Conservation (phyloP, 2,113 vertebrate genomes). For the Neotragus moschatus region DNA sequence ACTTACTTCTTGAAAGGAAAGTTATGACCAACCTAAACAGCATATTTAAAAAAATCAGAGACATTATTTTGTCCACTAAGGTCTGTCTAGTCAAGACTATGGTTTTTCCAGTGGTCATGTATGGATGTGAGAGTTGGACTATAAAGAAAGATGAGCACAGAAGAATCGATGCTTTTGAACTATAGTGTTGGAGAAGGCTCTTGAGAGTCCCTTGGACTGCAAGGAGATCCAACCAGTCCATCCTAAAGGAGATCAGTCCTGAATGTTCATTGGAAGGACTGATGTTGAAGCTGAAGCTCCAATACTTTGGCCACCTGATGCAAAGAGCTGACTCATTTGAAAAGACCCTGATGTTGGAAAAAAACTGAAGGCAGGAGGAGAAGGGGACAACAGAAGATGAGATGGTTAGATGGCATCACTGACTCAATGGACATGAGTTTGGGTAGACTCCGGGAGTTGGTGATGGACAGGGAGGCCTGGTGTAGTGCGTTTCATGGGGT, state of each 20-base stretch:
- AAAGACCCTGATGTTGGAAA: neutral
- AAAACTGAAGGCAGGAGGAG: neutral
- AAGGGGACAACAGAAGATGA: neutral
- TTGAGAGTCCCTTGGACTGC: neutral
- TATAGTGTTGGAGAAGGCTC: neutral
- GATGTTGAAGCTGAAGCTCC: neutral
- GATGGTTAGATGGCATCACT: neutral
- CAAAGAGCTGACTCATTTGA: rapidly evolving
- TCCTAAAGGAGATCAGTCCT: neutral
- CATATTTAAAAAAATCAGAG: neutral
- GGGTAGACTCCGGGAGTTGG: neutral
- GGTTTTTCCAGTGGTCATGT: neutral
- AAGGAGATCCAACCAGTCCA: neutral
- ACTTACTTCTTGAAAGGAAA: neutral
- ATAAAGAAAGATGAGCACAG: neutral
- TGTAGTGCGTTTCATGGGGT: rapidly evolving
- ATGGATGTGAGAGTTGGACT: neutral
- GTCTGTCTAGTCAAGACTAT: neutral
- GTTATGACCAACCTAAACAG: neutral
- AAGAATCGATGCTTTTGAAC: neutral
- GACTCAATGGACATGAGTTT: neutral
- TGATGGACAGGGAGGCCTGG: neutral
- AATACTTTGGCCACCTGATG: neutral
- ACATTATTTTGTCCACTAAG: neutral
- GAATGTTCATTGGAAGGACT: neutral